Base-by-base conservation (phyloP, 35 echinoderm and acorn worm species). In the Acanthaster planci region DNA sequence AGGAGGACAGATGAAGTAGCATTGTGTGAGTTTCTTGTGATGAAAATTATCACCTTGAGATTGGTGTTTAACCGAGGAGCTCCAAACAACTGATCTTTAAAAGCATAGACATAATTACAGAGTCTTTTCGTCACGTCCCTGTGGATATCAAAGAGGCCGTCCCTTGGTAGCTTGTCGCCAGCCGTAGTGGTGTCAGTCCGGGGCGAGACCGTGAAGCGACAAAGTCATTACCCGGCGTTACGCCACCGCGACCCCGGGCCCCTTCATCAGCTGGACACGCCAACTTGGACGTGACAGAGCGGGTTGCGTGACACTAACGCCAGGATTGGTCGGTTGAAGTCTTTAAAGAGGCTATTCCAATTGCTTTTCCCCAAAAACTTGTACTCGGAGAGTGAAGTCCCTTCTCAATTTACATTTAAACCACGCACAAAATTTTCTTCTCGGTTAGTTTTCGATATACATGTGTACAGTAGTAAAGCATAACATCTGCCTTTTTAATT, bases 181-280 rank as follows among this genome's bases (percentile, higher is more conserved):
- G 64, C 34, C 64, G 64, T 72, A 34, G 34, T 34, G 64, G 64
- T 72, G 64, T 72, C 64, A 72, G 23, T 72, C 26, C 64, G 15
- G 64, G 64, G 64, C 64, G 64, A 72, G 64, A 72, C 64, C 64
- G 64, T 14, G 19, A 72, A 72, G 64, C 64, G 64, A 72, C 64
- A 72, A 72, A 72, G 64, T 72, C 64, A 72, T 72, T 72, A 31
- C 26, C 64, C 64, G 64, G 64, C 23, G 64, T 72, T 72, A 72
- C 19, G 64, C 26, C 64, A 29, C 64, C 64, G 64, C 64, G 64
- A 72, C 7, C 64, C 23, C 21, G 64, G 64, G 64, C 64, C 29
- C 64, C 26, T 72, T 26, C 64, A 47, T 72, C 64, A 72, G 64
- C 64, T 72, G 64, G 64, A 21, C 64, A 72, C 19, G 64, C 26